Conservation (phyloP, 2,113 vertebrate species). For the Mystacornis crossleyi region DNA sequence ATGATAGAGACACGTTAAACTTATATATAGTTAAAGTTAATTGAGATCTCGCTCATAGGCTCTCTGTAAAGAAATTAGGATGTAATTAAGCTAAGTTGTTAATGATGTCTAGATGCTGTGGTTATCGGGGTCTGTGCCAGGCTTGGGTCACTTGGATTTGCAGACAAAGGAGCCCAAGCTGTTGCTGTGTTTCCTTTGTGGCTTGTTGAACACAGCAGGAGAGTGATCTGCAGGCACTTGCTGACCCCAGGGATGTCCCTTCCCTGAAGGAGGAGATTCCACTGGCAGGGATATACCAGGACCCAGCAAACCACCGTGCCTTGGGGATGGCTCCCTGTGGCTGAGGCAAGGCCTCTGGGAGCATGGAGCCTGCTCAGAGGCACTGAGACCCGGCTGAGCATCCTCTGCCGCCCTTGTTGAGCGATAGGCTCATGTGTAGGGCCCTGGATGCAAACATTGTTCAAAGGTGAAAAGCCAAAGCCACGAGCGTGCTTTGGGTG, state of each 20-base stretch:
- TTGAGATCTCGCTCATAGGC: constrained; percentile 9
- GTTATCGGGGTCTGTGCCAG: neutral
- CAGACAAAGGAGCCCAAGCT: neutral
- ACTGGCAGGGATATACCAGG: neutral
- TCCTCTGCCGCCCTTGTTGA: neutral
- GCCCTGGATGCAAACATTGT: neutral
- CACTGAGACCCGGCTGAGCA: neutral
- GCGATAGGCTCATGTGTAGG: neutral
- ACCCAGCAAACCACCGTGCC: fast-evolving
- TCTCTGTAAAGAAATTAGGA: neutral
- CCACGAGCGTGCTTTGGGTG: neutral
- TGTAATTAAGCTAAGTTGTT: constrained; percentile 21
- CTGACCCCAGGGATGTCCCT: neutral
- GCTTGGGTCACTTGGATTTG: neutral
- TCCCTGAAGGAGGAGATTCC: neutral
- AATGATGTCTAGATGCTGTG: neutral
- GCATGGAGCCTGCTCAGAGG: neutral
- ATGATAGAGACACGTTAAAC: neutral
- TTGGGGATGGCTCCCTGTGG: neutral
- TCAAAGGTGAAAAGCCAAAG: neutral
- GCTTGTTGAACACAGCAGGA: neutral
- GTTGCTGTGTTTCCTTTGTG: neutral
- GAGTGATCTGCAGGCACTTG: neutral
- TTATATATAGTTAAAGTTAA: constrained; percentile 40
- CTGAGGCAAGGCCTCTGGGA: fast-evolving